These are phyloP conservation scores for Apoderus coryli DNA, from an alignment of 2,888 invertebrate species.

Conservation along the genomic window DNA sequence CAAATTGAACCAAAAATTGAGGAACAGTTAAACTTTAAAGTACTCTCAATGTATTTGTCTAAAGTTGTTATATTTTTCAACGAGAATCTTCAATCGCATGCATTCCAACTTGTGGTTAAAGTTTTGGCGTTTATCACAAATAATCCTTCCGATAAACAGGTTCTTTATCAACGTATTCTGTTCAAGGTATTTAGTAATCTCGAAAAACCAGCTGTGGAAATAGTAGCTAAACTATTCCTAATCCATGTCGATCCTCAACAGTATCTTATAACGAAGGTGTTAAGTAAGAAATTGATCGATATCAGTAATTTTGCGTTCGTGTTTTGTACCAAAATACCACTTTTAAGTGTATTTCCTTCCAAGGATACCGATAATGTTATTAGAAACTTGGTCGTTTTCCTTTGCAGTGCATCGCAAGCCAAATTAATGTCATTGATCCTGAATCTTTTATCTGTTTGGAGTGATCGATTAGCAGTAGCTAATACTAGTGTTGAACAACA, in stretches of 20 bases:
- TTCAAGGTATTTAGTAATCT: constrained; percentile 40
- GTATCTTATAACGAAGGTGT: constrained; percentile 33
- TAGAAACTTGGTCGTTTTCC: constrained; percentile 46
- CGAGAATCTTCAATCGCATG: constrained; percentile 34
- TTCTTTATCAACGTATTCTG: constrained; percentile 33
- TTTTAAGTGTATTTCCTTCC: constrained; percentile 37
- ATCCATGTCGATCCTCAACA: constrained; percentile 36
- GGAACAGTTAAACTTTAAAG: constrained; percentile 23
- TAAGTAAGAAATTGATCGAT: constrained; percentile 37
- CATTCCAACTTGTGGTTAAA: constrained; percentile 40
- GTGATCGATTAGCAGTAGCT: constrained; percentile 45
- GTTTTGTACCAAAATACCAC: constrained; percentile 44
- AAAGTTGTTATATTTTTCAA: constrained; percentile 46
- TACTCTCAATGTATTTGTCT: constrained; percentile 35
- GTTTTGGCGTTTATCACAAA: constrained; percentile 40
- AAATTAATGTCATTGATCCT: constrained; percentile 34
- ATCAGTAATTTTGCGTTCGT: constrained; percentile 52
- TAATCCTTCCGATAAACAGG: constrained; percentile 27
- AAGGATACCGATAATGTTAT: constrained; percentile 34
- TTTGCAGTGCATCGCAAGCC: constrained; percentile 31
- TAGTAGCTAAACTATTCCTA: constrained; percentile 41
- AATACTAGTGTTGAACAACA: constrained; percentile 55
- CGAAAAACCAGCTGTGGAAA: constrained; percentile 43
- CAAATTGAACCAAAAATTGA: constrained; percentile 25
- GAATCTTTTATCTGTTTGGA: constrained; percentile 51